Percentiles rank a stretch among this genome's conserved stretches.
phyloP scores from a whole-genome alignment of 2,888 invertebrate genomes.

The Trichopria drosophilae region DNA sequence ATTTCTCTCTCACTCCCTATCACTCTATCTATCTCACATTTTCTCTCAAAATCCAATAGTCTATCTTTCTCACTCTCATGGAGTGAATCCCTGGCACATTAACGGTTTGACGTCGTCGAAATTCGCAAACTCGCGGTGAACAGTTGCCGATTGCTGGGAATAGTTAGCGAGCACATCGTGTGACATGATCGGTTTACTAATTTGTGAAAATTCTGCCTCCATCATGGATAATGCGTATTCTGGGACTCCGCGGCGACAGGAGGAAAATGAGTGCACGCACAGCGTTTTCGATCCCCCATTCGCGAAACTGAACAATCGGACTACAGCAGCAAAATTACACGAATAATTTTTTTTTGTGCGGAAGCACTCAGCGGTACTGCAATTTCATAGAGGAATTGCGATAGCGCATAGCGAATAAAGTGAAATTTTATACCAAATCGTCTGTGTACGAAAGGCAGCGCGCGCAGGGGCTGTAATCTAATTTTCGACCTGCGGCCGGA shows the following conservation, averaged over 20 bases:
- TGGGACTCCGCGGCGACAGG: not conserved
- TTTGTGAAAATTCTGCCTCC: conserved; percentile 15
- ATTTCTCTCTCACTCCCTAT: conserved; percentile 5
- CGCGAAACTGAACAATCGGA: no score
- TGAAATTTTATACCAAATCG: conserved; percentile 13
- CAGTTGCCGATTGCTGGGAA: conserved; percentile 12
- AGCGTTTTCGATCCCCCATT: not conserved
- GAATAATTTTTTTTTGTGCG: conserved; percentile 25
- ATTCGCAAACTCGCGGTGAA: conserved; percentile 1
- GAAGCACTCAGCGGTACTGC: conserved; percentile 7
- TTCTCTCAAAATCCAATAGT: no score
- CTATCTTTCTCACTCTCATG: no score
- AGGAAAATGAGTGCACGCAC: not conserved
- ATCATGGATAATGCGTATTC: not conserved
- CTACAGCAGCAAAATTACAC: conserved; percentile 26
- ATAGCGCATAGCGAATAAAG: conserved; percentile 12
- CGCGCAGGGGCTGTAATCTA: no score
- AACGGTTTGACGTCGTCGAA: conserved; percentile 14
- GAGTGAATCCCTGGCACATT: no score
- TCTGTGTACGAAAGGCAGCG: no score
- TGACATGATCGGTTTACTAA: conserved; percentile 21
- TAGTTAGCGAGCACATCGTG: conserved; percentile 14
- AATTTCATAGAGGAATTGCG: conserved; percentile 28
- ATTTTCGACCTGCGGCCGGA: no score
- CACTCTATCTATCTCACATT: conserved; percentile 1